phyloP scores from a whole-genome alignment of 2,797 vertebrate species.

The Limnodromus scolopaceus region DNA sequence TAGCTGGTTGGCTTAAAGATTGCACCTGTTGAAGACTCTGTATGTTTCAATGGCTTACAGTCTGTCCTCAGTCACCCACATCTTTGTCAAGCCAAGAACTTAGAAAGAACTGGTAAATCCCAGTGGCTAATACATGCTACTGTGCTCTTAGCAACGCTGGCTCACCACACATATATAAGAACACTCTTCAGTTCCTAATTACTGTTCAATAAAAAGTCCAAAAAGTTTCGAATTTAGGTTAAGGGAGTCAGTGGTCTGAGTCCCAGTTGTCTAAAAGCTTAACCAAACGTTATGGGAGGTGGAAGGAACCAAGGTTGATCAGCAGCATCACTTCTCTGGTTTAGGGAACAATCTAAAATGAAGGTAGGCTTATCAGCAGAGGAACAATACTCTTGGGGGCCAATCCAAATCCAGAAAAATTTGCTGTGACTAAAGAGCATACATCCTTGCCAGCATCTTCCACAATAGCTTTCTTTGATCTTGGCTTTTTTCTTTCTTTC shows the following conservation, averaged over 20 bases:
- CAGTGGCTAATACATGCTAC: not conserved
- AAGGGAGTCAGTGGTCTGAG: not conserved
- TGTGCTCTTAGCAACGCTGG: not conserved
- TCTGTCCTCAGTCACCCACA: not conserved
- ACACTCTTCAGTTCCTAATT: not conserved
- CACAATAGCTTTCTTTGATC: not conserved
- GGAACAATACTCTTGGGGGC: not conserved
- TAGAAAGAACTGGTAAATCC: not conserved
- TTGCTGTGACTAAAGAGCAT: not conserved
- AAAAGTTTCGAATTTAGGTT: not conserved
- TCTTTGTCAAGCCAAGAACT: not conserved
- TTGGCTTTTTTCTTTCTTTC: not conserved
- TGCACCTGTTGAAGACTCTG: not conserved
- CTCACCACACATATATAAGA: not conserved
- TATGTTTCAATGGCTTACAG: not conserved
- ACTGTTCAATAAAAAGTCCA: not conserved
- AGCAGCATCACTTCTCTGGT: not conserved
- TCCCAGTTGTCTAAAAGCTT: not conserved
- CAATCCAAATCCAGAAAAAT: not conserved
- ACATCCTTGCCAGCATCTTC: not conserved
- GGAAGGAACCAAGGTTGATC: not conserved
- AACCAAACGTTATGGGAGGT: not conserved
- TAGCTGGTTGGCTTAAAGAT: not conserved
- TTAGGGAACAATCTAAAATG: not conserved
- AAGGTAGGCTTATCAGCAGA: not conserved